Base-by-base conservation (phyloP, 2,888 invertebrate genomes). In the Orthonevra nobilis region DNA sequence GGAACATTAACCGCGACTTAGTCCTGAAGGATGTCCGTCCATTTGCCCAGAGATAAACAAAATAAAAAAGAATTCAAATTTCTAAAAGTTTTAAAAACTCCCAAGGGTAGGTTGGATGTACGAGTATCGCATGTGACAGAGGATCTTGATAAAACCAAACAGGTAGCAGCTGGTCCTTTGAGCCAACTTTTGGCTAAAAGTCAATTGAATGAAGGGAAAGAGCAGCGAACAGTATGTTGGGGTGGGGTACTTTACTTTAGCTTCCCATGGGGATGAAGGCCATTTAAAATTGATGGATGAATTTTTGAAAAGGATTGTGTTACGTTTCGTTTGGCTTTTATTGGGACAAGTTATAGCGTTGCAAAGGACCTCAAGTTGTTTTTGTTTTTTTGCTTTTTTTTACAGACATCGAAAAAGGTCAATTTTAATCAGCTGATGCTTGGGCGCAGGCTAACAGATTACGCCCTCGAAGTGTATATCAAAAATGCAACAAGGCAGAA, bases 211-310 rank as follows among this genome's bases (percentile, higher is more conserved):
- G 28, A 20, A 36, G 7, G 19, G 3, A 5, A 15, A 28, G 12
- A 15, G 26, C 40, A 52, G 12, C 10, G 26, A 10, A 30, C 32
- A 32, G 17, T 34, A 60, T 32, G 58, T 44, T 2, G 23, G 38
- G 40, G 28, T 60, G n/a, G n/a, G n/a, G n/a, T n/a, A n/a, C n/a
- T n/a, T n/a, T n/a, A n/a, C n/a, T n/a, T n/a, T n/a, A 48, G 10
- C 58, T 12, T 40, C 70, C 42, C 69, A 26, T 44, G 46, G 23
- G 34, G 56, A n/a, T n/a, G n/a, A 73, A 34, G 32, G 61, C 48
- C 79, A 73, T 73, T 66, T 42, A 61, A 73, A 79, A 79, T 79
- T 79, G 68, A 79, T 79, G 79, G 40, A 66, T 60, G 60, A 54
- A n/a, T 50, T 61, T 68, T 61, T 56, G 36, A 73, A 73, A 68